A percentile compares a stretch with the other conserved stretches of the same genome.
Evolutionary conservation across 92 coral and sea anemone species (phyloP).

Genomic region (Palythoa grandis): DNA sequence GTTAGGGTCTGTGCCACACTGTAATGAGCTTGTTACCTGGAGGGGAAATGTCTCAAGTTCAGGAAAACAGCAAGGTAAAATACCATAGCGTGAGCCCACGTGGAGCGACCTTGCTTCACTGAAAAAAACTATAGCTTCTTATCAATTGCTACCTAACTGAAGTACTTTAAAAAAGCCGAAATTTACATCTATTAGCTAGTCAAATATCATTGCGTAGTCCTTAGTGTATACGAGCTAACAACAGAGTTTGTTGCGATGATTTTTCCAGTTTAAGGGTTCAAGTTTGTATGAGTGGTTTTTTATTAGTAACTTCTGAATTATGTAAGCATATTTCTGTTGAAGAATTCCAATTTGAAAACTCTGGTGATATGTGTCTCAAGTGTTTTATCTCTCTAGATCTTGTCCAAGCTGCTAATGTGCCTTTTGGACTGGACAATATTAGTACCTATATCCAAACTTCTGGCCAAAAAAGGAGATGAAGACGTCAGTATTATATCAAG

Average conservation of each 20-base stretch:
- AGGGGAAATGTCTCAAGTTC: conserved; percentile 72
- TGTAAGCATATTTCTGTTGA: too few species aligned
- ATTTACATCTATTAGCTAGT: background rate
- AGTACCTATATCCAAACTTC: conserved; percentile 74
- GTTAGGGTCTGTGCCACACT: conserved; percentile 83
- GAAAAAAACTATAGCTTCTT: background rate
- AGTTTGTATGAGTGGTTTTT: too few species aligned
- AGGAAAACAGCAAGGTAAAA: conserved; percentile 69
- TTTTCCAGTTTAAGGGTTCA: too few species aligned
- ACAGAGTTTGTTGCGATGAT: too few species aligned
- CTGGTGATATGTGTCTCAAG: background rate
- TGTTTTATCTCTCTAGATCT: conserved; percentile 56
- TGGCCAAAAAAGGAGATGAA: conserved; percentile 80
- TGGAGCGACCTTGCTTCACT: background rate
- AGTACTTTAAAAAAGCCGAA: background rate
- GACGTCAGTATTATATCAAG: conserved; percentile 70
- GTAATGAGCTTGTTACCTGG: conserved; percentile 76
- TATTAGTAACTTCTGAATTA: too few species aligned
- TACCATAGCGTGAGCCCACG: background rate
- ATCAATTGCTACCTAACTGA: background rate
- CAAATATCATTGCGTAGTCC: too few species aligned
- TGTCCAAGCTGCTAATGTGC: conserved; percentile 81
- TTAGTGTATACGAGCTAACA: too few species aligned
- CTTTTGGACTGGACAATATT: conserved; percentile 97
- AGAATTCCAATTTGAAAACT: too few species aligned